Evolutionary conservation across 2,113 vertebrate genomes (phyloP), one percentile per base, ranked within the genome.

Genomic region (Calyptomena viridis): DNA sequence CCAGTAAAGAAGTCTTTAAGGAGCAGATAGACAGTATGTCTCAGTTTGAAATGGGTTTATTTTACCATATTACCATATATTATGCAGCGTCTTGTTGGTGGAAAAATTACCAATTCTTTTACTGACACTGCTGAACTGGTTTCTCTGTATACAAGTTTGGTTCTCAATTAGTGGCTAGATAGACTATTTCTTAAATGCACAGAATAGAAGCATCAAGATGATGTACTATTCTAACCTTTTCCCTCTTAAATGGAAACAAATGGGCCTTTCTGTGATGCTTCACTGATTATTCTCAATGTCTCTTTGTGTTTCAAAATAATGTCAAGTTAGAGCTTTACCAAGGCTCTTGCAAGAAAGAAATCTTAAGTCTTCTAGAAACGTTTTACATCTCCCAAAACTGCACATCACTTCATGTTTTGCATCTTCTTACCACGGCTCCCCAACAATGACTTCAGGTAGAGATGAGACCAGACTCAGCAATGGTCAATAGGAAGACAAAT

Each of bases 141-240:
- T 94, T 92, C 59, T 35, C 75, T 69, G 37, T 83, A 55, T 50
- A 94, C 89, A 83, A 92, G 92, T 66, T 84, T 80, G 79, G 63
- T 87, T 93, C 89, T 95, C 89, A 90, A 69, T 87, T 92, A 96
- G 75, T 46, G 12, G 27, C 59, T 64, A 78, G 87, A 90, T 75
- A 94, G 92, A 77, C 47, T 0, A 2, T 59, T 89, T 89, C 73
- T 79, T 93, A 95, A 90, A 89, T 23, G 76, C 55, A 71, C 23
- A 90, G 90, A 88, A 74, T 74, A 30, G 88, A 91, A 91, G 42
- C 40, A 90, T 79, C 44, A 78, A 81, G 89, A 90, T 96, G 92
- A 96, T 96, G 67, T 90, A 97, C 76, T 95, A 69, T 89, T 76
- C 63, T 96, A 97, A 97, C 92, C 95, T 97, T 96, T 97, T 96